Evolutionary conservation across 2,797 vertebrate genomes (phyloP).

Genomic region (Lepus oiostolus): DNA sequence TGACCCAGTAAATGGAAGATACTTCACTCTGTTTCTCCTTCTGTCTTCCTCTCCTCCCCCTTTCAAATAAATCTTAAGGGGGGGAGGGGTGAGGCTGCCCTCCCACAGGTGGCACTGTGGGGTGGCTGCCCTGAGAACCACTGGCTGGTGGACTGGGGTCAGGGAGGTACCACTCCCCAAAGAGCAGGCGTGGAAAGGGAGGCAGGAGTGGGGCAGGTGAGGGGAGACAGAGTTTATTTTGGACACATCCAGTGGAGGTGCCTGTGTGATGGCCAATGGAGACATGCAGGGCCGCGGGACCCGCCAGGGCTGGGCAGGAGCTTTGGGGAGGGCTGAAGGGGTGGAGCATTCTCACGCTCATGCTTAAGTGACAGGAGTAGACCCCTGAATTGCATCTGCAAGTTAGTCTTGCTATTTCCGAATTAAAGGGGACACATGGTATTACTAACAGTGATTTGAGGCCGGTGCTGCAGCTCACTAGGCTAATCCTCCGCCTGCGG

Average conservation of each 20-base stretch:
- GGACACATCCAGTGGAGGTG: background rate
- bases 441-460: no score
- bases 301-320: background rate
- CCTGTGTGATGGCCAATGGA: background rate
- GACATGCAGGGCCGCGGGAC: background rate
- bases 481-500: no score
- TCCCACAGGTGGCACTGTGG: background rate
- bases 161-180: background rate
- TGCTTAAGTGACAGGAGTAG: background rate
- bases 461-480: no score
- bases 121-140: background rate
- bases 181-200: background rate
- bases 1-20: no score
- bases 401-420: background rate
- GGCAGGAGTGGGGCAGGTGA: no score
- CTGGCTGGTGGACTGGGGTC: background rate
- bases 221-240: background rate
- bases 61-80: no score
- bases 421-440: background rate
- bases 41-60: no score
- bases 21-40: no score
- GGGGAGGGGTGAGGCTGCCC: no score
- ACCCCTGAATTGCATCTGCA: background rate
- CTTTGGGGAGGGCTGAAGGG: no score
- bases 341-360: no score